Conservation (phyloP, 2,113 vertebrate genomes). For the Cyanoliseus patagonus region DNA sequence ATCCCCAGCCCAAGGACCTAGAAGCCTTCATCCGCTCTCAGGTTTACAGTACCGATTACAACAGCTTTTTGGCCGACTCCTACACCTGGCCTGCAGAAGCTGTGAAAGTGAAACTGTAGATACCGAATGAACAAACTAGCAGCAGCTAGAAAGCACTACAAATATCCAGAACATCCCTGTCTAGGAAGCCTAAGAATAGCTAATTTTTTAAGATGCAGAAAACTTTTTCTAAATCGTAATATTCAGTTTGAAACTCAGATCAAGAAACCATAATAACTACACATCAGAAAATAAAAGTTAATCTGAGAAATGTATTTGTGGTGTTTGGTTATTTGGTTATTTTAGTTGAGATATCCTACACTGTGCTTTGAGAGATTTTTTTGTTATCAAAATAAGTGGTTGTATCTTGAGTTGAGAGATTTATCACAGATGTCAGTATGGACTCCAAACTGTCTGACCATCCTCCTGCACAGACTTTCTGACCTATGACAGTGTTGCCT, state of each 20-base stretch:
- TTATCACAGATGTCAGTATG: neutral
- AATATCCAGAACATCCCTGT: neutral
- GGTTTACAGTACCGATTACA: conserved; percentile 86
- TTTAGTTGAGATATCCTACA: neutral
- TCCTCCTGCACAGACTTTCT: neutral
- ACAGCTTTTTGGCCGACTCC: conserved; percentile 83
- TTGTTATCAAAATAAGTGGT: neutral
- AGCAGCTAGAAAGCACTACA: conserved; percentile 1
- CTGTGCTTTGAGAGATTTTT: neutral
- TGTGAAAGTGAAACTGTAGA: conserved; percentile 88
- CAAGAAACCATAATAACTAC: neutral
- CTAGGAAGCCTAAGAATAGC: conserved; percentile 15
- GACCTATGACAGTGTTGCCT: neutral
- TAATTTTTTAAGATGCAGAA: conserved; percentile 66
- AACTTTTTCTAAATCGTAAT: conserved; percentile 56
- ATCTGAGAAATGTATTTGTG: neutral
- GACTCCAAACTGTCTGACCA: neutral
- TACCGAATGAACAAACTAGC: neutral
- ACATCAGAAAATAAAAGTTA: conserved; percentile 43
- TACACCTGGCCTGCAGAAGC: conserved; percentile 89
- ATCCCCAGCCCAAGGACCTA: conserved; percentile 89
- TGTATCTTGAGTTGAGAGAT: neutral
- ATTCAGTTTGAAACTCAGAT: conserved; percentile 29
- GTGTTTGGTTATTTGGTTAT: neutral
- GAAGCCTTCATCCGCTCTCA: conserved; percentile 83